Conservation (phyloP, 2,797 vertebrate species). For the Varecia variegata region DNA sequence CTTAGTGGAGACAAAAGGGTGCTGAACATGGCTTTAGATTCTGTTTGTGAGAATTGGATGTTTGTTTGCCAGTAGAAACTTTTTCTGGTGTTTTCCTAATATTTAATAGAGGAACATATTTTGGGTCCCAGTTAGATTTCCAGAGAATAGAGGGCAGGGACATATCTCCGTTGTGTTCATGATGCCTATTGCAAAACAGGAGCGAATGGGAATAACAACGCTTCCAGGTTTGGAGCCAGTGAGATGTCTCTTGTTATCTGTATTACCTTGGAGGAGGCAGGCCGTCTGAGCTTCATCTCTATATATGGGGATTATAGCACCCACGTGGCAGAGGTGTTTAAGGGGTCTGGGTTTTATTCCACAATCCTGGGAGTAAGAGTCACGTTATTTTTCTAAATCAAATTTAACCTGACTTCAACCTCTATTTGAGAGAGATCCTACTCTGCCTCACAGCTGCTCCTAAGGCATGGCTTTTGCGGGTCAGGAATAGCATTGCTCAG, state of each 20-base stretch:
- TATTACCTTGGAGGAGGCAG: neutral
- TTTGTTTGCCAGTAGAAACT: neutral
- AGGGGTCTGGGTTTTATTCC: neutral
- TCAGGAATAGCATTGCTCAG: neutral
- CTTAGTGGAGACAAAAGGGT: neutral
- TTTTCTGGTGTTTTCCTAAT: slow-evolving; percentile 9
- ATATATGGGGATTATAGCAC: neutral
- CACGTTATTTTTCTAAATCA: neutral
- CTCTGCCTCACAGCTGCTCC: neutral
- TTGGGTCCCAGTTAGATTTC: neutral
- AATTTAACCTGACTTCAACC: neutral
- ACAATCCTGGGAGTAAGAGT: neutral
- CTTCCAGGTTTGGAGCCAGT: neutral
- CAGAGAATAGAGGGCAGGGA: neutral
- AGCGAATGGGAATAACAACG: neutral
- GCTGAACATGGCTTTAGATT: neutral
- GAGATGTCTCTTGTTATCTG: neutral
- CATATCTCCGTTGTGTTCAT: neutral
- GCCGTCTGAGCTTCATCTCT: neutral
- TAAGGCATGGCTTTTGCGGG: neutral
- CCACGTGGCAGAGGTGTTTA: neutral
- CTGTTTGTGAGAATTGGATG: neutral
- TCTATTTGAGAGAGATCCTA: neutral
- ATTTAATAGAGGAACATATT: neutral
- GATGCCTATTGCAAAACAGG: neutral